A percentile compares a stretch with the other conserved stretches of the same genome.
Conservation (phyloP, 2,888 invertebrate genomes). For the Hoplodrina blanda region DNA sequence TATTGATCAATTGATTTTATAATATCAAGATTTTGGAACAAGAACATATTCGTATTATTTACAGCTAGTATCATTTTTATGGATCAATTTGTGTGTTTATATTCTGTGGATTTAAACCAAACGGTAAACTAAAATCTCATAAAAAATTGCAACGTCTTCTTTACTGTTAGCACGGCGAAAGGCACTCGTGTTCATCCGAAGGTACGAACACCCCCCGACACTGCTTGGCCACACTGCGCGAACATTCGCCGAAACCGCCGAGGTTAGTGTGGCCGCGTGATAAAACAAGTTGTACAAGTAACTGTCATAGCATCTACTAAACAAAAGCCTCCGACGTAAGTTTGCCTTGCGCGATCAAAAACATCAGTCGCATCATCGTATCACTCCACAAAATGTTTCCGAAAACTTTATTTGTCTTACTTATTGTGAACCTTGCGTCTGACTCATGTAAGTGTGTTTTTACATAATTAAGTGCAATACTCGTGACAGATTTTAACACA, state of each 20-base stretch:
- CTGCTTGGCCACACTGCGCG: no score
- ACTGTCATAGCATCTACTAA: background rate
- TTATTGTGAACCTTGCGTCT: constrained; percentile 34
- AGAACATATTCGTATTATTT: no score
- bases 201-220: no score
- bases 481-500: background rate
- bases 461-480: background rate
- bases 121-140: no score
- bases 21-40: no score
- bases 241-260: background rate
- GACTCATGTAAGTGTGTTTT: constrained; percentile 52
- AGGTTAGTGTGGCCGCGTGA: constrained; percentile 3
- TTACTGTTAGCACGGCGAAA: no score
- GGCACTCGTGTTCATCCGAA: no score
- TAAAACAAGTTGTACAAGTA: background rate
- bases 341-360: background rate
- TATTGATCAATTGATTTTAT: no score
- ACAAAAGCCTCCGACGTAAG: background rate
- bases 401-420: constrained; percentile 35
- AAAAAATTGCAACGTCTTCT: no score
- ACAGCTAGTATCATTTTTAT: no score
- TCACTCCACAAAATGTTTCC: constrained; percentile 34
- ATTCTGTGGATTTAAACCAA: no score
- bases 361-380: constrained; percentile 6
- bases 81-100: no score